phyloP scores from a whole-genome alignment of 2,113 vertebrate species.

The Hypanus sabinus region DNA sequence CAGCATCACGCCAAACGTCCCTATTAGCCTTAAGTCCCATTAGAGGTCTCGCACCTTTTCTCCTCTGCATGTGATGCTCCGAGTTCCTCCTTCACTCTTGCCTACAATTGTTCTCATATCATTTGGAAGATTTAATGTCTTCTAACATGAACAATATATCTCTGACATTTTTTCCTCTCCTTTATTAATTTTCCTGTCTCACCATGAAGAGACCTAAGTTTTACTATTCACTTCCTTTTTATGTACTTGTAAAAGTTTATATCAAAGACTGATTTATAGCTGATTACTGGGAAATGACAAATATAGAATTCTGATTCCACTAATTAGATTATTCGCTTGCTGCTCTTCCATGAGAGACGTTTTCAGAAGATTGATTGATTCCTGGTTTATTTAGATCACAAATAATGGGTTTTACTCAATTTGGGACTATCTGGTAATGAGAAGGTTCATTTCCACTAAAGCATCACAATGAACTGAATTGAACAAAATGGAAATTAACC shows the following conservation, averaged over 20 bases:
- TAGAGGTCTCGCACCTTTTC: too few species aligned
- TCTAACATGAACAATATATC: too few species aligned
- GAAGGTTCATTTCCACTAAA: not conserved
- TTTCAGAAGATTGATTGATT: not conserved
- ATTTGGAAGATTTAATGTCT: too few species aligned
- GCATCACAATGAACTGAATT: not conserved
- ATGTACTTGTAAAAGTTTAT: not conserved
- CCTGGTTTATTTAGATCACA: not conserved
- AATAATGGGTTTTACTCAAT: not conserved
- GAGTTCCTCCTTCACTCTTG: too few species aligned
- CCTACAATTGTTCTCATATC: too few species aligned
- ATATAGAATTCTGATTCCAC: not conserved
- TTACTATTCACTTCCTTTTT: too few species aligned
- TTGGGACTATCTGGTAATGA: not conserved
- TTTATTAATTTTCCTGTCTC: too few species aligned
- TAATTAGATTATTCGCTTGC: not conserved
- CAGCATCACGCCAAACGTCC: too few species aligned
- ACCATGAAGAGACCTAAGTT: too few species aligned
- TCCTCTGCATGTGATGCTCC: too few species aligned
- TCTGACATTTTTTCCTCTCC: too few species aligned
- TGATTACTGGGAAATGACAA: not conserved
- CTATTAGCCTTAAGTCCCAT: too few species aligned
- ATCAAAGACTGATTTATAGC: slow-evolving; percentile 1
- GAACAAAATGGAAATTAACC: not conserved
- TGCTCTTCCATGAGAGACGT: not conserved